These are phyloP conservation scores for Oncopodura yosiiana DNA, from an alignment of 1,140 invertebrate genomes.

Conservation along the genomic window DNA sequence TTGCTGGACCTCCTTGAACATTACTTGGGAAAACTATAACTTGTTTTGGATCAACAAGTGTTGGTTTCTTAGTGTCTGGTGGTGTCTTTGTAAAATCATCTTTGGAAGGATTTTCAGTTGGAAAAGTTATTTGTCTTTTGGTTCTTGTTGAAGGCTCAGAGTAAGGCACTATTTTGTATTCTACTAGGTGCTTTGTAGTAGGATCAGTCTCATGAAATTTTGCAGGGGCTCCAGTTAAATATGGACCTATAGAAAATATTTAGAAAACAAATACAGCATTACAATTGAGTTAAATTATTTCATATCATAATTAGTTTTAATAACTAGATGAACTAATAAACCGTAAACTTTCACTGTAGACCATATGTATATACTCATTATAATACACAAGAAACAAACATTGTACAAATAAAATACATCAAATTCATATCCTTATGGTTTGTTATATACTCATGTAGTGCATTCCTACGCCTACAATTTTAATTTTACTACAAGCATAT, in stretches of 20 bases:
- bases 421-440: no score
- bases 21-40: background rate
- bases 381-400: no score
- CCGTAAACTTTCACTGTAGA: no score
- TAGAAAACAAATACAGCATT: no score
- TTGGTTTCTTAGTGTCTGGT: background rate
- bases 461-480: no score
- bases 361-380: no score
- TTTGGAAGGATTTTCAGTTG: background rate
- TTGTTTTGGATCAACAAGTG: background rate
- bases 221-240: background rate
- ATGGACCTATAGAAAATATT: constrained; percentile 7
- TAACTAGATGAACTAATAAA: background rate
- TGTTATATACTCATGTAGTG: no score
- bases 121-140: constrained; percentile 2
- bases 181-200: constrained; percentile 8
- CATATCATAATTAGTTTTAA: background rate
- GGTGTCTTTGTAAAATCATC: background rate
- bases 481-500: no score
- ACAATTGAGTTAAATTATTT: no score
- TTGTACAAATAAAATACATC: no score
- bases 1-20: background rate
- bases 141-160: constrained; percentile 5
- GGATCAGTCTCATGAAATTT: constrained; percentile 13
- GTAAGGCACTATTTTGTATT: constrained; percentile 10